Base-by-base conservation (phyloP, 2,797 vertebrate genomes). In the Hybognathus amarus region DNA sequence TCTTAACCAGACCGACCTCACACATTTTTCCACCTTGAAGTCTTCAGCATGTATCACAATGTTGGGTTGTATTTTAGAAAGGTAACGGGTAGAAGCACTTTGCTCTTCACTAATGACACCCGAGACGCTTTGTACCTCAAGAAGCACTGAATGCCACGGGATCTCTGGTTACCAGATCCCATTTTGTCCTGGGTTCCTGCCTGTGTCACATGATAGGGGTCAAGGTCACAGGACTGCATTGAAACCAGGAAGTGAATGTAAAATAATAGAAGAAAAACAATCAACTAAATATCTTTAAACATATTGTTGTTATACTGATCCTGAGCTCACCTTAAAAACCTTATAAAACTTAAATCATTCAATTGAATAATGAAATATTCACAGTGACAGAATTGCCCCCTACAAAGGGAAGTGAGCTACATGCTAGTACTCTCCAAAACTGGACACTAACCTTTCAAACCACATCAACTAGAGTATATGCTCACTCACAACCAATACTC, bases 121-220 rank as follows among this genome's bases (percentile, higher is more conserved):
- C 36, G 88, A 94, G 90, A 91, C 90, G 90, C 90, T 87, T 85
- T 88, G 87, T 67, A 87, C 86, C 71, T 90, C 85, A 80, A 76
- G 77, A 83, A 88, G 88, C 87, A 69, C 79, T 84, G 84, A 80
- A 83, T 84, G 87, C 70, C 77, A 61, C 59, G 15, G 54, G 50
- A 89, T 91, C 87, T 94, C 88, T 15, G 47, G 90, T 95, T 94
- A 92, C 92, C 86, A 83, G 88, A 88, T 91, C 90, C 86, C 90
- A 90, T 94, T 91, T 83, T 89, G 87, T 80, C 83, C 70, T 83
- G 47, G 22, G 73, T 77, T 87, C 80, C 74, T 81, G 61, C 38
- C 71, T 68, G 77, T 74, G 83, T 82, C 88, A 87, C 84, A 84
- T 88, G 83, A 88, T 85, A 88, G 66, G 80, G 59, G 50, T 54